Percentiles rank a stretch among this genome's conserved stretches.
phyloP scores from a whole-genome alignment of 2,888 invertebrate genomes.

The Amphipoea oculea region DNA sequence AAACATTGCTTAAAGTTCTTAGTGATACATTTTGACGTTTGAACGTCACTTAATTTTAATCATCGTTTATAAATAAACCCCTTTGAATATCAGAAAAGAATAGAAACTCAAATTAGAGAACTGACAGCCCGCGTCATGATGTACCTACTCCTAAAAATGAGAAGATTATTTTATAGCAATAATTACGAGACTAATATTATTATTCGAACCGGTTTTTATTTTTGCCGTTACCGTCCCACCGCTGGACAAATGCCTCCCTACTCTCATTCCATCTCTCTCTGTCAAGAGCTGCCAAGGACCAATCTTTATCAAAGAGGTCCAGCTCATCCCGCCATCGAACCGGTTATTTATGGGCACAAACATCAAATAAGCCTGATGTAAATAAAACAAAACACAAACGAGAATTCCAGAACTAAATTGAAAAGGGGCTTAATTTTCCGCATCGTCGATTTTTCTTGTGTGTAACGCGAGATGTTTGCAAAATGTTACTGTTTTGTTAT shows the following conservation, averaged over 20 bases:
- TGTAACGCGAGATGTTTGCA: constrained; percentile 38
- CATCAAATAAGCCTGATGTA: constrained; percentile 11
- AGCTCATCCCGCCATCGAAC: not conserved
- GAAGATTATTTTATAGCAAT: not conserved
- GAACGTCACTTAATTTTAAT: too few species aligned
- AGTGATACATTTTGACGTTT: too few species aligned
- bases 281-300: too few species aligned
- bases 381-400: constrained; percentile 28
- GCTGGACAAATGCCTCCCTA: too few species aligned
- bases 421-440: constrained; percentile 29
- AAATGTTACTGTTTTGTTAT: constrained; percentile 38
- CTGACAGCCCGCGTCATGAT: not conserved
- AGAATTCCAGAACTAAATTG: constrained; percentile 18
- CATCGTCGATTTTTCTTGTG: constrained; percentile 15
- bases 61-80: too few species aligned
- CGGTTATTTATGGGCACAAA: not conserved
- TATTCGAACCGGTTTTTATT: not conserved
- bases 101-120: not conserved
- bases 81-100: not conserved
- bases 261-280: too few species aligned
- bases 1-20: too few species aligned
- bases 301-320: too few species aligned
- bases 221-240: too few species aligned
- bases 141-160: not conserved
- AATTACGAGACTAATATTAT: not conserved